Evolutionary conservation across 2,113 vertebrate species (phyloP), one percentile per base, ranked within the genome.

Genomic region (Sardina pilchardus): DNA sequence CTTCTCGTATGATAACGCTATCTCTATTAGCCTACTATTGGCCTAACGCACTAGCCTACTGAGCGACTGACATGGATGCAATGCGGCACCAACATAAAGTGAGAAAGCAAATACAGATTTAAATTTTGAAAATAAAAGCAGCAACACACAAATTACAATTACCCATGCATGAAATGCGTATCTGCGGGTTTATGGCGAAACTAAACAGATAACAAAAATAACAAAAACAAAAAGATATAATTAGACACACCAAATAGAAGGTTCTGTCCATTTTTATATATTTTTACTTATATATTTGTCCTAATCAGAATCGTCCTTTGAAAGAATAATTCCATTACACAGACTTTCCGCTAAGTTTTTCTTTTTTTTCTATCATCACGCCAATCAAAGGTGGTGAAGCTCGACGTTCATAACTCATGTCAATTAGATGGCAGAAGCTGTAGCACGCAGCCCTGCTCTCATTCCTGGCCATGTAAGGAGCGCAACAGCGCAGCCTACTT

Each of bases 31-130:
- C 30, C 71, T 78, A 78, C 71, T 36, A 78, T 78, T 78, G 71
- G 30, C 16, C 71, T 78, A 78, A 26, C n/a, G 56, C 12, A 71
- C 63, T 71, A 71, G 26, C 30, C 26, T 71, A 78, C 71, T 78
- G 30, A 47, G 43, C 87, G 30, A 67, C 82, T 81, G 48, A 78
- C 71, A 75, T 86, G 53, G 82, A 88, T 88, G 87, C 87, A 86
- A 36, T 36, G 81, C 67, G 44, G 24, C 63, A 30, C 44, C 42
- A 84, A 45, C 47, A 85, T 78, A 88, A 83, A 78, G 71, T 36
- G 71, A 78, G 16, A 78, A 39, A 78, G 26, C 71, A 78, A 78
- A 78, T 36, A 78, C 71, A 36, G 30, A 78, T 78, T 78, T 78
- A 16, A 36, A 17, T 36, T 78, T 78, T 36, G 34, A 34, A 63